These are phyloP conservation scores for Heterotilapia buettikoferi DNA, from an alignment of 2,113 vertebrate genomes.

Conservation along the genomic window DNA sequence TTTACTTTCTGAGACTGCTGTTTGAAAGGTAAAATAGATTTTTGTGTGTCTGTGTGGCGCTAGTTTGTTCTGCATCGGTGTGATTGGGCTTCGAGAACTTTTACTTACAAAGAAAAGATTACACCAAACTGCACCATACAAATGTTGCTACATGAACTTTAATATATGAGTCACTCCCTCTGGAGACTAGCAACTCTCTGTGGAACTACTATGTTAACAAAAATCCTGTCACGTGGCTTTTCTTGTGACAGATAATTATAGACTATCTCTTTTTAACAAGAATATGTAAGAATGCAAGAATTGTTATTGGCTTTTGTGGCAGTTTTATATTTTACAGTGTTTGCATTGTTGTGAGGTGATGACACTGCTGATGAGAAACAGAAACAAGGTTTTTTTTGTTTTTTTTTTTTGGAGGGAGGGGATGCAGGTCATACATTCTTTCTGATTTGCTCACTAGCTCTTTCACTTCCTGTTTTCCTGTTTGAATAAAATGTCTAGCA, in stretches of 20 bases:
- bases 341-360: background rate
- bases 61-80: background rate
- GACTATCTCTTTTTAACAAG: background rate
- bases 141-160: background rate
- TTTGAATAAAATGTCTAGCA: background rate
- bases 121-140: background rate
- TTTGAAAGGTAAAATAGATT: slow-evolving; percentile 58
- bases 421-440: background rate
- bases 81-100: background rate
- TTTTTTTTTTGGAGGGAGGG: background rate
- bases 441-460: background rate
- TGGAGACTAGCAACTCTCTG: background rate
- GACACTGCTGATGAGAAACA: background rate
- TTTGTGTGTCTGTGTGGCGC: background rate
- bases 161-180: background rate
- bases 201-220: background rate
- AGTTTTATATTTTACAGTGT: background rate
- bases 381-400: background rate
- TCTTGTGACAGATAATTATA: background rate
- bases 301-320: background rate
- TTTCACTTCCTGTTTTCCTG: background rate
- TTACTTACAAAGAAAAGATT: background rate
- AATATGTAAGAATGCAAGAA: background rate
- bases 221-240: background rate
- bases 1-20: slow-evolving; percentile 44